phyloP scores from a whole-genome alignment of 2,113 vertebrate genomes.

The Spilogale gracilis region DNA sequence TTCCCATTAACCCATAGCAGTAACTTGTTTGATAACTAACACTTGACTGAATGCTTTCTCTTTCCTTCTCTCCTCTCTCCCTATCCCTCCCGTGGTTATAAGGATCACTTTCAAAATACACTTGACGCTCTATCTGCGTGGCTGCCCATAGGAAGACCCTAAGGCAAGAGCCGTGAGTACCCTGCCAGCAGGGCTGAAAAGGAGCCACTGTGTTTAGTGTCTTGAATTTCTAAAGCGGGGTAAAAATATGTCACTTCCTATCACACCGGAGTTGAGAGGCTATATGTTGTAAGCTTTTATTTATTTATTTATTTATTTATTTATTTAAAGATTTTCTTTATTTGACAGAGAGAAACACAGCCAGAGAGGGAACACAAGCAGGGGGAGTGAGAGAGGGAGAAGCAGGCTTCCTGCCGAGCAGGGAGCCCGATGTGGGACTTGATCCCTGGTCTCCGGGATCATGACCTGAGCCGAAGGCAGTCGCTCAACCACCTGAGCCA shows the following conservation, averaged over 20 bases:
- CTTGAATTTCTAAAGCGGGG: not conserved
- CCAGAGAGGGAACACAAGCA: too few relatives aligned
- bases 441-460: too few relatives aligned
- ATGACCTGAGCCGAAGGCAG: too few relatives aligned
- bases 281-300: not conserved
- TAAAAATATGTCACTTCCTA: not conserved
- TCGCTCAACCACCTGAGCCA: too few relatives aligned
- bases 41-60: not conserved
- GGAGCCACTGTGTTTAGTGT: not conserved
- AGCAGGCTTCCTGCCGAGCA: too few relatives aligned
- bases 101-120: not conserved
- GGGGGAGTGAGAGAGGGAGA: too few relatives aligned
- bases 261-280: not conserved
- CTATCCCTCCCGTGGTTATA: too few relatives aligned
- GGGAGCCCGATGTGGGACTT: too few relatives aligned
- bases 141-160: not conserved
- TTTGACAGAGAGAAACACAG: too few relatives aligned
- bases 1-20: not conserved
- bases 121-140: not conserved
- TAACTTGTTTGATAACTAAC: not conserved
- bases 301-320: too few relatives aligned
- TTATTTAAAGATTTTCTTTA: too few relatives aligned
- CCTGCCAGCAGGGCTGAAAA: not conserved
- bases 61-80: not conserved
- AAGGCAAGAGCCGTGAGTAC: not conserved